A percentile compares a stretch with the other conserved stretches of the same genome.
phyloP scores from a whole-genome alignment of 1,140 invertebrate genomes.

The Apis cerana region DNA sequence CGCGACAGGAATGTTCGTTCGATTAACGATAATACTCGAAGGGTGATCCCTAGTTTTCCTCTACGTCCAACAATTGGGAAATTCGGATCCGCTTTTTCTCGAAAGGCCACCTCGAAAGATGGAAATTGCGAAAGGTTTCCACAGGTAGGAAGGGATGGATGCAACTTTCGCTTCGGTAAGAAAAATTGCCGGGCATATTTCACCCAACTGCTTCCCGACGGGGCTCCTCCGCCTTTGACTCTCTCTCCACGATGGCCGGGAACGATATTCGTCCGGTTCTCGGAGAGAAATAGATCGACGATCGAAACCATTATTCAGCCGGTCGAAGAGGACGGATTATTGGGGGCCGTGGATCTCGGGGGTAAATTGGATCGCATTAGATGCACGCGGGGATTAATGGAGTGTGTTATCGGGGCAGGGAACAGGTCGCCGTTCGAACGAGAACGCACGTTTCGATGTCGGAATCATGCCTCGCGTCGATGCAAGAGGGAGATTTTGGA shows the following conservation, averaged over 20 bases:
- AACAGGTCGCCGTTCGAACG: background rate
- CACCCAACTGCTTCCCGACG: slow-evolving; percentile 54
- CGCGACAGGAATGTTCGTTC: no score
- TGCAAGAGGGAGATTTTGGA: no score
- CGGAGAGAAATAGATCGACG: slow-evolving; percentile 49
- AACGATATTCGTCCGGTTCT: slow-evolving; percentile 46
- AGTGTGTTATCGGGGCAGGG: slow-evolving; percentile 5
- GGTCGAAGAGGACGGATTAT: slow-evolving; percentile 24
- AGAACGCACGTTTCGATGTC: background rate
- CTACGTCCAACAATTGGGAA: slow-evolving; percentile 63
- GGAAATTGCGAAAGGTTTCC: slow-evolving; percentile 42
- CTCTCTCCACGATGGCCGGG: slow-evolving; percentile 4
- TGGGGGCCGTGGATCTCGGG: background rate
- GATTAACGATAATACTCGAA: no score
- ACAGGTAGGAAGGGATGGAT: slow-evolving; percentile 18
- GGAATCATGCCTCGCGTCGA: background rate
- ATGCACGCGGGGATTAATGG: slow-evolving; percentile 31
- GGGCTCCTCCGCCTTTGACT: slow-evolving; percentile 29
- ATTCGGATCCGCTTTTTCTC: slow-evolving; percentile 35
- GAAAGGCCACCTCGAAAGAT: no score
- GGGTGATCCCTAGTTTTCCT: no score
- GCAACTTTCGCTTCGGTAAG: slow-evolving; percentile 65
- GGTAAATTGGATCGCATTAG: slow-evolving; percentile 37
- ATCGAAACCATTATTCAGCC: slow-evolving; percentile 55
- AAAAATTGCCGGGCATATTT: slow-evolving; percentile 71